Percentiles rank a stretch among this genome's conserved stretches.
phyloP scores from a whole-genome alignment of 1,140 invertebrate species.

The Thrips palmi region DNA sequence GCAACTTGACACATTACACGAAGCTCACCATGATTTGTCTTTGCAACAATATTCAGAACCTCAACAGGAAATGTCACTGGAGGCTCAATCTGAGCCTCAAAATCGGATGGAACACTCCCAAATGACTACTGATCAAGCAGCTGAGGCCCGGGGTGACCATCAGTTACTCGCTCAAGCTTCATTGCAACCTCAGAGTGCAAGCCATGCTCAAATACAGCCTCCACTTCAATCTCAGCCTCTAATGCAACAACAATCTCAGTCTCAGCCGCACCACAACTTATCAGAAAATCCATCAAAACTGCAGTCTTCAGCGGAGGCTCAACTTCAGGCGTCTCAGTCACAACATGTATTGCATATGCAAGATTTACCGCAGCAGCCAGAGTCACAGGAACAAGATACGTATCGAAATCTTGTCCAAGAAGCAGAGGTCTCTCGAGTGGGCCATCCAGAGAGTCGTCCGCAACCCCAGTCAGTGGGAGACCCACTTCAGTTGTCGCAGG shows the following conservation, averaged over 20 bases:
- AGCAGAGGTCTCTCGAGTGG: not conserved
- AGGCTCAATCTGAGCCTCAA: too few species aligned
- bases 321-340: constrained; percentile 5
- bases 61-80: too few species aligned
- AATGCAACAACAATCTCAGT: constrained; percentile 12
- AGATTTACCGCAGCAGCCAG: constrained; percentile 9
- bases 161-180: not conserved
- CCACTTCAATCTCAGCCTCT: constrained; percentile 13
- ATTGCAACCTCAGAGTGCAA: constrained; percentile 14
- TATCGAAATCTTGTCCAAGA: constrained; percentile 7
- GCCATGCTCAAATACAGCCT: constrained; percentile 18
- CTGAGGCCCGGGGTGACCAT: not conserved
- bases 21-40: too few species aligned
- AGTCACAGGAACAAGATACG: constrained; percentile 11
- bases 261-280: constrained; percentile 8
- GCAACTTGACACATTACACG: too few species aligned
- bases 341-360: constrained; percentile 15
- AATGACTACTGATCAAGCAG: constrained; percentile 7
- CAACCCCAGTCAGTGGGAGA: constrained; percentile 3
- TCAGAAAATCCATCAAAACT: constrained; percentile 9
- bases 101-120: constrained; percentile 9
- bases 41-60: too few species aligned
- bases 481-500: constrained; percentile 13
- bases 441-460: constrained; percentile 1
- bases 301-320: constrained; percentile 12